Conservation (phyloP, 2,888 invertebrate species). For the Dusona sp. region DNA sequence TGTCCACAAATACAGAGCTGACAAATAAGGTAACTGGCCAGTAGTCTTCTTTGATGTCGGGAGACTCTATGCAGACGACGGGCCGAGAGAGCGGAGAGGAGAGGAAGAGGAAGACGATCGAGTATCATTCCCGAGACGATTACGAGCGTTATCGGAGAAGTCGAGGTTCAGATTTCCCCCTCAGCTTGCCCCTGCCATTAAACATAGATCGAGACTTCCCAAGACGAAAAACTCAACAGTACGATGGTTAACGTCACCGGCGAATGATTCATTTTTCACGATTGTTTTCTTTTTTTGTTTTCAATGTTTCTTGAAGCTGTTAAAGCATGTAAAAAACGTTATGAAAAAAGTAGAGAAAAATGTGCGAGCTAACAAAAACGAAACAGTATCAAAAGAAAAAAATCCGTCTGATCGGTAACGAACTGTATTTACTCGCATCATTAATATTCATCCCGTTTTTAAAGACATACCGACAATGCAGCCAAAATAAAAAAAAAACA, state of each 20-base stretch:
- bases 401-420: conserved; percentile 11
- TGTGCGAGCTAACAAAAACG: conserved; percentile 10
- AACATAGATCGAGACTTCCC: conserved; percentile 24
- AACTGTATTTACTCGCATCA: conserved; percentile 9
- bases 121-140: conserved; percentile 49
- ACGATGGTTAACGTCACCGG: conserved; percentile 56
- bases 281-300: not conserved
- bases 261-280: conserved; percentile 5
- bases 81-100: conserved; percentile 5
- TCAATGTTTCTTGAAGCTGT: not conserved
- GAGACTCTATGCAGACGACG: conserved; percentile 45
- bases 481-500: not conserved
- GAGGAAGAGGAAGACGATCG: conserved; percentile 53
- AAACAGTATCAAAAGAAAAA: not conserved
- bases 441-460: conserved; percentile 29
- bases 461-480: not conserved
- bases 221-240: conserved; percentile 11
- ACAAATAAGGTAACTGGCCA: conserved; percentile 27
- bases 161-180: conserved; percentile 55
- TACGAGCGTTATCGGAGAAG: conserved; percentile 60
- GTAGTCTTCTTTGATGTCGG: conserved; percentile 45
- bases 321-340: not conserved
- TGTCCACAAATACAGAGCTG: not conserved
- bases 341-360: not conserved
- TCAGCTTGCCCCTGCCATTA: not conserved